These are phyloP conservation scores for Cheilosia scutellata DNA, from an alignment of 2,888 invertebrate genomes.

Conservation along the genomic window DNA sequence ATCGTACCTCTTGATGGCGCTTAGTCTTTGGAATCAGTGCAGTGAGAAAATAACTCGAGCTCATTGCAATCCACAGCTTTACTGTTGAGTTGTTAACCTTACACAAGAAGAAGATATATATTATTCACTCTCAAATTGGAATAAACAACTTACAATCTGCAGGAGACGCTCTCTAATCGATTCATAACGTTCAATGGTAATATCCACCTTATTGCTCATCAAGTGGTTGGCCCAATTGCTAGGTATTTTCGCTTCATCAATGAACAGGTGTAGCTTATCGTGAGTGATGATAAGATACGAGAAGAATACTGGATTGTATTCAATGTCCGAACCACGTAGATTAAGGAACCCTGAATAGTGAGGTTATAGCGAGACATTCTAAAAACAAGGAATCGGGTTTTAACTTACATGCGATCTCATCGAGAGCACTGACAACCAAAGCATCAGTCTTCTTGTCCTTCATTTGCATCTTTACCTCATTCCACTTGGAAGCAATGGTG, in stretches of 20 bases:
- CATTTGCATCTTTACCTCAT: constrained; percentile 87
- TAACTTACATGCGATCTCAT: constrained; percentile 93
- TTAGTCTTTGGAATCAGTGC: constrained; percentile 80
- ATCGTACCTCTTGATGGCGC: constrained; percentile 79
- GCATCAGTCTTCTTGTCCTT: constrained; percentile 86
- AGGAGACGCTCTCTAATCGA: constrained; percentile 85
- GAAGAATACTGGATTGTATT: constrained; percentile 95
- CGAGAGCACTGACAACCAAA: constrained; percentile 91
- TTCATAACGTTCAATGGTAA: constrained; percentile 86
- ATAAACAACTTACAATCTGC: constrained; percentile 78
- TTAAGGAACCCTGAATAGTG: constrained; percentile 90
- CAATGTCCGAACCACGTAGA: constrained; percentile 95
- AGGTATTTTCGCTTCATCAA: constrained; percentile 86
- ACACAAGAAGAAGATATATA: neutral
- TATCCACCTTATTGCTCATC: constrained; percentile 85
- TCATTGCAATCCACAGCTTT: constrained; percentile 86
- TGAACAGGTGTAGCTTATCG: constrained; percentile 87
- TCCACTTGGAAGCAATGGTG: constrained; percentile 88
- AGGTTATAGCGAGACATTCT: neutral
- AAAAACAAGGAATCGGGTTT: neutral
- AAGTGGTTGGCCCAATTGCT: constrained; percentile 86
- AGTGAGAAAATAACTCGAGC: constrained; percentile 85
- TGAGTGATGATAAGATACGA: constrained; percentile 88
- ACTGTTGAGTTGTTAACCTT: constrained; percentile 77
- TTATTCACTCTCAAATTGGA: neutral